Evolutionary conservation across 2,888 invertebrate species (phyloP), one percentile per base, ranked within the genome.

Genomic region (Pterobdella sp.): DNA sequence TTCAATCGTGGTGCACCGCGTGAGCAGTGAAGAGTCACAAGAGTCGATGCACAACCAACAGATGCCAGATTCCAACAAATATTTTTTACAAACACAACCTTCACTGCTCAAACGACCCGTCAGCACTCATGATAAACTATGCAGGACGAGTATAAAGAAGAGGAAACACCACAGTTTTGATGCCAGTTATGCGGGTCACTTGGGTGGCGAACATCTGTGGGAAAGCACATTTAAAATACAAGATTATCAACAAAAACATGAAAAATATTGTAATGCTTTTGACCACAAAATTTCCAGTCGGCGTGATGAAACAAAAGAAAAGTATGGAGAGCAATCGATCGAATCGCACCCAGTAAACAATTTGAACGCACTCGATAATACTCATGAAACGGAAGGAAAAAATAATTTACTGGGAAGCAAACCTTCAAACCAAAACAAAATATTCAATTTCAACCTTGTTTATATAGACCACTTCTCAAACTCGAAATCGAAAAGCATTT

Each of bases 261-360:
- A 42, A 42, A 42, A 42, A 42, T 42, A 7, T 7, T 42, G 22
- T 22, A 22, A 42, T 42, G 7, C 22, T 42, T 42, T 22, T 18
- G 42, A 7, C 42, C 42, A 42, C 18, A 18, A 42, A 7, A 18
- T 18, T 18, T 56, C n/a, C 60, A 56, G n/a, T 26, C 14, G 60
- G 70, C 64, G 71, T 35, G 37, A 36, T 29, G n/a, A 76, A 77
- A 69, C 78, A 79, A 34, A 78, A 79, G 86, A 42, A 42, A 18
- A 18, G 42, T 7, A 14, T 7, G 86, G 88, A 82, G 29, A 81
- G 49, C 89, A 91, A 92, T 79, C 87, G 94, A 63, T 94, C 94
- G 0, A 94, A 34, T 22, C 22, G 49, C 10, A 7, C 7, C 49
- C 22, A 14, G 49, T 22, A 42, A 7, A 42, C 49, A 42, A 42